Percentiles rank a stretch among this genome's conserved stretches.
Evolutionary conservation across 2,888 invertebrate species (phyloP).

Genomic region (Lamellibrachia satsuma): DNA sequence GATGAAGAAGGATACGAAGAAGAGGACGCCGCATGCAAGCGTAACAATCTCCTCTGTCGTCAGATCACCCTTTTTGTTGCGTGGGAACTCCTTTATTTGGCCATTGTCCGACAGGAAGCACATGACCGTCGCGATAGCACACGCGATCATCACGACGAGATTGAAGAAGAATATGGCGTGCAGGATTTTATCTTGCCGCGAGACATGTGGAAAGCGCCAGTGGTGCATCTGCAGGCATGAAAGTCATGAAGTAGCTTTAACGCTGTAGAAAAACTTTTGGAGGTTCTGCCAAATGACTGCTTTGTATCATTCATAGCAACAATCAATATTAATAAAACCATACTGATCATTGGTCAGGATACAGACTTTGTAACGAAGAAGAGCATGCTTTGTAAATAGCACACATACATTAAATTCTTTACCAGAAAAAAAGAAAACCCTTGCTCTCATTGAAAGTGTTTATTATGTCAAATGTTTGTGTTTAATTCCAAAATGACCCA

Average conservation of each 20-base stretch:
- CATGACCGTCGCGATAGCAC: constrained; percentile 68
- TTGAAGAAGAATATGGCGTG: constrained; percentile 68
- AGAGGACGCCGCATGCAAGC: constrained; percentile 69
- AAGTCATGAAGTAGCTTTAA: background rate
- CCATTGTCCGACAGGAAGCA: constrained; percentile 68
- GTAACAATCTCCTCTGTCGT: constrained; percentile 68
- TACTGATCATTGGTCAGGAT: background rate
- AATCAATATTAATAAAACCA: background rate
- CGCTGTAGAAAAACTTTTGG: background rate
- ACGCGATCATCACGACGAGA: constrained; percentile 68
- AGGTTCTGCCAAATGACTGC: background rate
- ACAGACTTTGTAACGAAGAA: too few relatives aligned
- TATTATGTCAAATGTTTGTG: too few relatives aligned
- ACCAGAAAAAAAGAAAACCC: too few relatives aligned
- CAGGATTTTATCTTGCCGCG: constrained; percentile 67
- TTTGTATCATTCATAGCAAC: background rate
- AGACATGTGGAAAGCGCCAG: constrained; percentile 68
- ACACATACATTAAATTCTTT: too few relatives aligned
- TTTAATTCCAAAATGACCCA: too few relatives aligned
- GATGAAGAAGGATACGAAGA: constrained; percentile 70
- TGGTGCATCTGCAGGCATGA: constrained; percentile 65
- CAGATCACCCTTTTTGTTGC: constrained; percentile 62
- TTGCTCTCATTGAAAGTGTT: too few relatives aligned
- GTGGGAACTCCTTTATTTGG: constrained; percentile 53
- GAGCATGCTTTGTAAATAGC: too few relatives aligned